A percentile compares a stretch with the other conserved stretches of the same genome.
Conservation (phyloP, 2,797 vertebrate species). For the Caiman crocodilus region DNA sequence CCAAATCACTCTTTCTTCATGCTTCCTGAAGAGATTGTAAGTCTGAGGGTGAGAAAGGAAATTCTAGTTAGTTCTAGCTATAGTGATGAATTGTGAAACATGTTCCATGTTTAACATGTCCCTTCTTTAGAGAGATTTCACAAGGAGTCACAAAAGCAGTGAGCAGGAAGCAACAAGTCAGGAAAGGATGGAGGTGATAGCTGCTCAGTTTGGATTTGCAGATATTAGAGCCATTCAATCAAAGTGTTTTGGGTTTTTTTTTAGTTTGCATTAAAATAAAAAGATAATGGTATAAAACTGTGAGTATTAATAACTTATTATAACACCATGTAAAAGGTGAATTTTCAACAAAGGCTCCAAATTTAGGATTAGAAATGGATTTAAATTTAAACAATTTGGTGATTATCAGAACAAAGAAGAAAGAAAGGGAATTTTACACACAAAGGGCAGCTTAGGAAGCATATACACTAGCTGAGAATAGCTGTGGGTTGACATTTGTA, state of each 20-base stretch:
- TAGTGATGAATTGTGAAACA: no score
- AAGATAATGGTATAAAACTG: not conserved
- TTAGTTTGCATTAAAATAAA: not conserved
- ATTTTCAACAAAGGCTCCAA: not conserved
- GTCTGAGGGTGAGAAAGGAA: no score
- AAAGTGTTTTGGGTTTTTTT: fast-evolving
- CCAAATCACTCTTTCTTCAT: no score
- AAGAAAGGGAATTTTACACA: not conserved
- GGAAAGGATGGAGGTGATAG: not conserved
- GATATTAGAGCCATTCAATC: not conserved
- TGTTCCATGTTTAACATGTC: not conserved
- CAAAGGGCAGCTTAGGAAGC: not conserved
- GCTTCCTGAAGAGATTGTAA: no score
- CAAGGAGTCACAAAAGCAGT: not conserved
- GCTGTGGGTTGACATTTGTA: not conserved
- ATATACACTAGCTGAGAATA: not conserved
- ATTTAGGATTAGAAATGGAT: not conserved
- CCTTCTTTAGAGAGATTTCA: not conserved
- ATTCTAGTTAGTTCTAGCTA: no score
- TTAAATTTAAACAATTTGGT: not conserved
- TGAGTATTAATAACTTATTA: not conserved
- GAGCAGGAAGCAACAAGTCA: not conserved
- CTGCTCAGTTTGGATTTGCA: not conserved
- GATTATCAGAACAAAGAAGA: not conserved
- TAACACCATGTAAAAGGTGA: not conserved